phyloP scores from a whole-genome alignment of 2,888 invertebrate species.

The Andrena praecox region DNA sequence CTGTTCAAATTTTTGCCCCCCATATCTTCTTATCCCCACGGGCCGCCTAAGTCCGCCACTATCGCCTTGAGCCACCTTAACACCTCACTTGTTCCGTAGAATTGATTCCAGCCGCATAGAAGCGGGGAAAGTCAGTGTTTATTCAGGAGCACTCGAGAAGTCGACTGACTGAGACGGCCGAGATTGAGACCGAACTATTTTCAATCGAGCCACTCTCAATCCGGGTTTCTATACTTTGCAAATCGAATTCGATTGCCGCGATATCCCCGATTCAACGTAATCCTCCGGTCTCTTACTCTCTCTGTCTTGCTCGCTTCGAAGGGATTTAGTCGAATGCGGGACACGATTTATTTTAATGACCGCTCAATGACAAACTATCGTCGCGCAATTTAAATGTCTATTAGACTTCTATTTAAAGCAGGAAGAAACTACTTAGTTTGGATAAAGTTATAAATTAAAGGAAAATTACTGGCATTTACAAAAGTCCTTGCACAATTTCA shows the following conservation, averaged over 20 bases:
- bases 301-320: slow-evolving; percentile 2
- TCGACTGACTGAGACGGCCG: slow-evolving; percentile 64
- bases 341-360: slow-evolving; percentile 2
- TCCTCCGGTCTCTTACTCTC: slow-evolving; percentile 27
- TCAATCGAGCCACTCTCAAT: slow-evolving; percentile 72
- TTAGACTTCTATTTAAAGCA: too few species aligned
- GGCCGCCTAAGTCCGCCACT: background rate
- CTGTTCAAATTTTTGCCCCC: slow-evolving; percentile 51
- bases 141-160: slow-evolving; percentile 74
- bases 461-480: too few species aligned
- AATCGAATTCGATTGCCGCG: slow-evolving; percentile 76
- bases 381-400: background rate
- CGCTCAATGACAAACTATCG: background rate
- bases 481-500: background rate
- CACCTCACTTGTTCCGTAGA: slow-evolving; percentile 73
- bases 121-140: slow-evolving; percentile 78
- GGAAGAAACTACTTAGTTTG: too few species aligned
- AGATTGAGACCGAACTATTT: slow-evolving; percentile 80
- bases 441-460: too few species aligned
- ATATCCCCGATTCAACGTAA: slow-evolving; percentile 66
- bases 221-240: slow-evolving; percentile 70
- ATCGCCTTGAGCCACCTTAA: slow-evolving; percentile 69
- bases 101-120: slow-evolving; percentile 73
- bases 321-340: slow-evolving; percentile 2
- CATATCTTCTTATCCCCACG: slow-evolving; percentile 26